These are phyloP conservation scores for Toxotes lorentzi DNA, from an alignment of 2,797 vertebrate species.

Conservation along the genomic window DNA sequence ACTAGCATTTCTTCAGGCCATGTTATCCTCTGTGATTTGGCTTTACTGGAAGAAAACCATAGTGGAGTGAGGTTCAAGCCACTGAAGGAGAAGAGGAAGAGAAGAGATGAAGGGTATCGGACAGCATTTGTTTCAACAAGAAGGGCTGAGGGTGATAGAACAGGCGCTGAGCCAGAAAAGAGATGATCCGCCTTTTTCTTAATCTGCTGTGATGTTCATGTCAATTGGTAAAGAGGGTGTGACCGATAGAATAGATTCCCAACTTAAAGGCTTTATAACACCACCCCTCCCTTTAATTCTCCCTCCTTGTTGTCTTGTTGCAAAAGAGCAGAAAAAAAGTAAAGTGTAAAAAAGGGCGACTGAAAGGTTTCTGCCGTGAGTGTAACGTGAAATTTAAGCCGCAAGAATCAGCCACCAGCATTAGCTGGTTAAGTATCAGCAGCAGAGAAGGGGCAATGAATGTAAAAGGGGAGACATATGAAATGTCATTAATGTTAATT, in stretches of 20 bases:
- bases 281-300: constrained; percentile 54
- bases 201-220: constrained; percentile 76
- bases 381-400: constrained; percentile 80
- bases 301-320: constrained; percentile 71
- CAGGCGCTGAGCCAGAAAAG: constrained; percentile 49
- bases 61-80: constrained; percentile 42
- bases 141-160: constrained; percentile 58
- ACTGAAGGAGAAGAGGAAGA: constrained; percentile 41
- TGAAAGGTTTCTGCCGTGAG: constrained; percentile 80
- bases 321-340: constrained; percentile 56
- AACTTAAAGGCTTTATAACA: constrained; percentile 71
- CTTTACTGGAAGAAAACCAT: constrained; percentile 41
- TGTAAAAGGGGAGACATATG: constrained; percentile 82
- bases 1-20: constrained; percentile 46
- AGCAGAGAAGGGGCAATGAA: constrained; percentile 77
- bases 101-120: constrained; percentile 68
- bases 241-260: constrained; percentile 80
- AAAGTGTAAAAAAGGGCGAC: constrained; percentile 23
- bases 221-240: constrained; percentile 79
- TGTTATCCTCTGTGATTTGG: constrained; percentile 70
- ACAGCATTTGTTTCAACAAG: constrained; percentile 72
- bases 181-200: constrained; percentile 66
- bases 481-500: constrained; percentile 88
- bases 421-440: constrained; percentile 82
- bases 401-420: constrained; percentile 73